These are phyloP conservation scores for Drosophila acutilabella DNA, from an alignment of 2,888 invertebrate species.

Conservation along the genomic window DNA sequence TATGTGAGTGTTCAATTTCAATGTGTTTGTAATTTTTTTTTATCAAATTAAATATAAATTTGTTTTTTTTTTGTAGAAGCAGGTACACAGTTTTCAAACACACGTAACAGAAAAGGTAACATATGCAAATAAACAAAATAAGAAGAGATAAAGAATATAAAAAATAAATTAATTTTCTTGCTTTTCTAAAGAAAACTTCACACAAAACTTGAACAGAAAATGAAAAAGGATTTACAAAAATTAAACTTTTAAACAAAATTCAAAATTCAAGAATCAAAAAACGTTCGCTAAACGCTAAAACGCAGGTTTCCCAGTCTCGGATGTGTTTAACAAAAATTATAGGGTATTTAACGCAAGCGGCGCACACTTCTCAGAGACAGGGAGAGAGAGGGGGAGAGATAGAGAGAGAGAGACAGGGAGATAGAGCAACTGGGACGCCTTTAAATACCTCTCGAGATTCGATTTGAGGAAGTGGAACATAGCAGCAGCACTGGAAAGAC, in stretches of 20 bases:
- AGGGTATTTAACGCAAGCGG: conserved; percentile 62
- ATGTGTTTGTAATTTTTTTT: conserved; percentile 39
- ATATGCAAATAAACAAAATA: conserved; percentile 72
- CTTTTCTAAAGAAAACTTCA: conserved; percentile 39
- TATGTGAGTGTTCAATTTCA: conserved; percentile 36
- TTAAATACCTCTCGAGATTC: conserved; percentile 82
- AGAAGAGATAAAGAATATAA: conserved; percentile 33
- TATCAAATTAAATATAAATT: conserved; percentile 19
- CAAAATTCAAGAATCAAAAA: conserved; percentile 20
- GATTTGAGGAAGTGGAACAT: conserved; percentile 86
- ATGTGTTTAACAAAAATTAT: conserved; percentile 10
- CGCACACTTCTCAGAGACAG: conserved; percentile 57
- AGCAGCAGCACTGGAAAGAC: conserved; percentile 86
- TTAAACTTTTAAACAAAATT: conserved; percentile 43
- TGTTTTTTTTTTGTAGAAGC: conserved; percentile 63
- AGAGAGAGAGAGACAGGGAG: not conserved
- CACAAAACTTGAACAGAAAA: conserved; percentile 50
- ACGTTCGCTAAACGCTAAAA: conserved; percentile 64
- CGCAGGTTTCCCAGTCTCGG: conserved; percentile 47
- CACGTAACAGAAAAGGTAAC: conserved; percentile 74
- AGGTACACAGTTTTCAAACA: conserved; percentile 75
- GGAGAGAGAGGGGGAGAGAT: not conserved
- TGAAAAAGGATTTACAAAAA: conserved; percentile 4
- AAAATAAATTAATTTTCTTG: conserved; percentile 34
- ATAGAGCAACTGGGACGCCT: conserved; percentile 26